phyloP scores from a whole-genome alignment of 2,888 invertebrate species.

The Elysia crispata region DNA sequence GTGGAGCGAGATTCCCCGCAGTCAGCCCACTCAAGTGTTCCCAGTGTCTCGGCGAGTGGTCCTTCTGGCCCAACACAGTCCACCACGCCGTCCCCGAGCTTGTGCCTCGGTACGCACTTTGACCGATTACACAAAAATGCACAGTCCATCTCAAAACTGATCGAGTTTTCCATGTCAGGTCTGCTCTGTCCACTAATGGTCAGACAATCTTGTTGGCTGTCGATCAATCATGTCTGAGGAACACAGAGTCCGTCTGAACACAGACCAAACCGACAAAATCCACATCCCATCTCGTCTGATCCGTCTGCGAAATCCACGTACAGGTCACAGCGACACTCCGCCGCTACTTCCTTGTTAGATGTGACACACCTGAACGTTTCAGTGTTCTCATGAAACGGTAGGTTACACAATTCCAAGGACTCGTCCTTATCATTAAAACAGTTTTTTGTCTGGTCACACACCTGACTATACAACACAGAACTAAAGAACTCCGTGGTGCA shows the following conservation, averaged over 20 bases:
- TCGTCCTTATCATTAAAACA: slow-evolving; percentile 2
- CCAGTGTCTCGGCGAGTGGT: slow-evolving; percentile 15
- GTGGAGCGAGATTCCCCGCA: not conserved
- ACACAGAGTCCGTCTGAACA: slow-evolving; percentile 37
- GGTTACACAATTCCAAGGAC: not conserved
- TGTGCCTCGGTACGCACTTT: not conserved
- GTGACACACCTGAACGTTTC: not conserved
- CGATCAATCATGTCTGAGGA: slow-evolving; percentile 19
- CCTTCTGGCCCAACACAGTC: slow-evolving; percentile 27
- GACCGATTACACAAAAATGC: slow-evolving; percentile 1
- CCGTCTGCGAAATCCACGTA: slow-evolving; percentile 24
- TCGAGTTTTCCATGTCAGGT: no score
- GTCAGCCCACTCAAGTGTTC: not conserved
- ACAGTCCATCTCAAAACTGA: not conserved
- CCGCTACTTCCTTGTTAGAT: slow-evolving; percentile 7
- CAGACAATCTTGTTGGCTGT: slow-evolving; percentile 28
- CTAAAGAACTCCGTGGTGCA: no score
- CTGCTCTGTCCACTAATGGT: no score
- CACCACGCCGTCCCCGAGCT: slow-evolving; percentile 10
- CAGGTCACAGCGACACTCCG: slow-evolving; percentile 19
- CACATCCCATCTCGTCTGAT: slow-evolving; percentile 26
- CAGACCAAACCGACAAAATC: not conserved
- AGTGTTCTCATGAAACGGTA: no score
- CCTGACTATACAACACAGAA: not conserved
- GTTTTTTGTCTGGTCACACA: slow-evolving; percentile 15